Evolutionary conservation across 2,888 invertebrate species (phyloP).

Genomic region (Oxystoma pomonae): DNA sequence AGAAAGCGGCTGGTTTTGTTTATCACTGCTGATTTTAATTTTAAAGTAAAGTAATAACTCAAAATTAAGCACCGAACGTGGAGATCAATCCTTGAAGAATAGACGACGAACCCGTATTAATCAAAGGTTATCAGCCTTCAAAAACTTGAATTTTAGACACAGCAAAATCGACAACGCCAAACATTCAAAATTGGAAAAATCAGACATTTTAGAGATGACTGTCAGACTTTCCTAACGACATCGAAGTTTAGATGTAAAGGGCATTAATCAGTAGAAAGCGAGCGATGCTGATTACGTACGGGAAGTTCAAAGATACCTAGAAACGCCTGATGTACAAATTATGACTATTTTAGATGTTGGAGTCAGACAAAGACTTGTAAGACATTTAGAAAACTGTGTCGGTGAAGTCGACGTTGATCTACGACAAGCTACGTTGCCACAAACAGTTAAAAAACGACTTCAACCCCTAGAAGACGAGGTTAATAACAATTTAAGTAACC

Average conservation of each 20-base stretch:
- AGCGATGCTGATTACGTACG: slow-evolving; percentile 63
- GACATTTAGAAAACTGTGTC: slow-evolving; percentile 58
- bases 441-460: slow-evolving; percentile 29
- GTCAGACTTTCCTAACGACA: slow-evolving; percentile 61
- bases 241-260: slow-evolving; percentile 59
- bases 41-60: too few species aligned
- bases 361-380: slow-evolving; percentile 55
- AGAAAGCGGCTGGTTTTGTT: too few species aligned
- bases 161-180: slow-evolving; percentile 85
- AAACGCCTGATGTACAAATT: slow-evolving; percentile 56
- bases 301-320: slow-evolving; percentile 58
- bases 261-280: slow-evolving; percentile 59
- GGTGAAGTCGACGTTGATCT: slow-evolving; percentile 57
- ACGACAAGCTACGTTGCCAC: slow-evolving; percentile 28
- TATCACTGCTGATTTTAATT: too few species aligned
- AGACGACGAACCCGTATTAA: too few species aligned
- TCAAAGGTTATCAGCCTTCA: too few species aligned
- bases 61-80: too few species aligned
- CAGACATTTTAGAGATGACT: slow-evolving; percentile 70
- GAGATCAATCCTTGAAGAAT: too few species aligned
- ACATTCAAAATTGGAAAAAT: slow-evolving; percentile 77
- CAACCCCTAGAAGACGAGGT: slow-evolving; percentile 45
- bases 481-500: slow-evolving; percentile 35
- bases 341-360: slow-evolving; percentile 55
- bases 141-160: too few species aligned